Evolutionary conservation across 2,888 invertebrate species (phyloP).

Genomic region (Chelonus formosanus): DNA sequence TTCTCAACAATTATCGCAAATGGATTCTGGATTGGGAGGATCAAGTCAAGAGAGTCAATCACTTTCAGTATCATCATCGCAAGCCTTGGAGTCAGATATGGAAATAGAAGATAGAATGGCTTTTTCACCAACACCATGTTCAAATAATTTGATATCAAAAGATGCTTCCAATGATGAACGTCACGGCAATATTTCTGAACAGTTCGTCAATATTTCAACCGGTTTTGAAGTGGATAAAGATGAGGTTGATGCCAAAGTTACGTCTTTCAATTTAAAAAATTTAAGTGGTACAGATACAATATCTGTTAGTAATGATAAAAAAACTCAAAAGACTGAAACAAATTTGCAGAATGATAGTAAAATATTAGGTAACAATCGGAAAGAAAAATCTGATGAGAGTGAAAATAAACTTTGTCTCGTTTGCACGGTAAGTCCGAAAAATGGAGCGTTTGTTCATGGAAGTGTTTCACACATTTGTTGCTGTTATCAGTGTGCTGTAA

Average conservation of each 20-base stretch:
- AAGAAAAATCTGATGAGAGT: conserved; percentile 20
- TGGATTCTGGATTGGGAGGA: conserved; percentile 62
- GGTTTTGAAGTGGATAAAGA: not conserved
- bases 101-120: not conserved
- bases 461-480: conserved; percentile 75
- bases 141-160: no score
- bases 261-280: not conserved
- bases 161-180: not conserved
- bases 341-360: not conserved
- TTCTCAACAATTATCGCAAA: conserved; percentile 37
- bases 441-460: conserved; percentile 76
- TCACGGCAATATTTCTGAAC: not conserved
- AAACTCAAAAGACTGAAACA: not conserved
- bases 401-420: conserved; percentile 69
- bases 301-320: no score
- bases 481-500: conserved; percentile 76
- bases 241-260: conserved; percentile 6
- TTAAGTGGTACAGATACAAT: not conserved
- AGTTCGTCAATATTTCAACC: no score
- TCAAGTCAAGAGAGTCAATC: conserved; percentile 53
- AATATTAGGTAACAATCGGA: conserved; percentile 12
- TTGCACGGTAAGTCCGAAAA: conserved; percentile 72
- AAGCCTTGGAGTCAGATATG: not conserved
- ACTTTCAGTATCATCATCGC: conserved; percentile 1
- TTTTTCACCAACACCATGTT: no score